phyloP scores from a whole-genome alignment of 2,113 vertebrate species.

The Cacatua alba region DNA sequence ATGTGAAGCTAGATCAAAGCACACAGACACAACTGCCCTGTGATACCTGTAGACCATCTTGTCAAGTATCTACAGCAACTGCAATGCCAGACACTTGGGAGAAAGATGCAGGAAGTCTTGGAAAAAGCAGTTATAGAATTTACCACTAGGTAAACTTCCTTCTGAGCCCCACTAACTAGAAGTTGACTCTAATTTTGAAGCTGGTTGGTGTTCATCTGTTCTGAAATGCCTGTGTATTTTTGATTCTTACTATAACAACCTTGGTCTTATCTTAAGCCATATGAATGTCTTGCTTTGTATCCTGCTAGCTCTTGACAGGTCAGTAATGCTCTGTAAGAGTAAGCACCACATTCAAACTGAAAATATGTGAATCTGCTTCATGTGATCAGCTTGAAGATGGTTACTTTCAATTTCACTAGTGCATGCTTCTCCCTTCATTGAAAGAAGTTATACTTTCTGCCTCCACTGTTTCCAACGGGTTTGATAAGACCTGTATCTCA shows the following conservation, averaged over 20 bases:
- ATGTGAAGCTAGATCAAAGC: background rate
- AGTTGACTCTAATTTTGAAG: conserved; percentile 3
- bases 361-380: background rate
- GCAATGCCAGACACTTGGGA: background rate
- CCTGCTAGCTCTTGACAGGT: background rate
- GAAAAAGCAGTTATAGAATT: background rate
- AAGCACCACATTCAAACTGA: background rate
- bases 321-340: background rate
- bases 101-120: background rate
- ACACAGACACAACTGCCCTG: background rate
- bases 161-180: background rate
- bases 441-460: background rate
- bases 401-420: background rate
- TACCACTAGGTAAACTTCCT: background rate
- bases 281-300: background rate
- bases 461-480: background rate
- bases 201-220: background rate
- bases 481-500: background rate
- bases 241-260: background rate
- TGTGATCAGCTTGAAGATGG: background rate
- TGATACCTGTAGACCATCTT: background rate
- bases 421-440: background rate
- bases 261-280: background rate
- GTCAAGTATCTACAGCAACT: background rate
- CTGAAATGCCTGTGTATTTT: background rate